A percentile compares a stretch with the other conserved stretches of the same genome.
These are phyloP conservation scores for Smutsia gigantea DNA, from an alignment of 2,797 vertebrate genomes.

Conservation along the genomic window DNA sequence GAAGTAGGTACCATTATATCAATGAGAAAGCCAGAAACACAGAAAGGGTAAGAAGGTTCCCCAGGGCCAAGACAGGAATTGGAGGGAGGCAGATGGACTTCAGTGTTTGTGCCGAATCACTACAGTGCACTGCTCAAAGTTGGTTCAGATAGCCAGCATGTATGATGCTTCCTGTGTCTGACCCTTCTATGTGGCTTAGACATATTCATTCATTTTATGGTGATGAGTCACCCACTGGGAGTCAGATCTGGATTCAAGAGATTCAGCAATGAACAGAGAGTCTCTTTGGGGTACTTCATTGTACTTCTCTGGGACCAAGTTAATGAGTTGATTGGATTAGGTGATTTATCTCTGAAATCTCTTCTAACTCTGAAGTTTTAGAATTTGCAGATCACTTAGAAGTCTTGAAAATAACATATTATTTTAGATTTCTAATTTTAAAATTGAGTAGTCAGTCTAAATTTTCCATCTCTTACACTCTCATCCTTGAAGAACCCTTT, in stretches of 20 bases:
- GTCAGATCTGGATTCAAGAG: background rate
- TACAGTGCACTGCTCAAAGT: background rate
- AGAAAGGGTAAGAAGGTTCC: background rate
- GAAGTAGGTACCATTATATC: slow-evolving; percentile 14
- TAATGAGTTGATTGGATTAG: background rate
- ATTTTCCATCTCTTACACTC: slow-evolving; percentile 17
- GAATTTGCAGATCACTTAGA: background rate
- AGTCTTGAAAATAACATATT: background rate
- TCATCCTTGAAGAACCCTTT: slow-evolving; percentile 26
- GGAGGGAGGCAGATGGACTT: background rate
- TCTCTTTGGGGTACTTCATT: background rate
- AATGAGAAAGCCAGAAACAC: background rate
- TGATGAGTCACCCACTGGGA: background rate
- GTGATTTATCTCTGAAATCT: background rate
- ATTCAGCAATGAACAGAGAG: background rate
- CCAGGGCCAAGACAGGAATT: background rate
- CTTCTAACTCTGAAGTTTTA: slow-evolving; percentile 8
- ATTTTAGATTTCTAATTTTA: slow-evolving; percentile 16
- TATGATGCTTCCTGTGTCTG: background rate
- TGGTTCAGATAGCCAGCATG: background rate
- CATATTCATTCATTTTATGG: background rate
- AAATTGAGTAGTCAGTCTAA: background rate
- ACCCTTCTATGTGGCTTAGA: background rate
- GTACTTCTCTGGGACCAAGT: background rate
- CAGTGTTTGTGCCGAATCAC: background rate